phyloP scores from a whole-genome alignment of 37 sponge, comb jelly and placozoan genomes.

The Hexactinellida sp. region DNA sequence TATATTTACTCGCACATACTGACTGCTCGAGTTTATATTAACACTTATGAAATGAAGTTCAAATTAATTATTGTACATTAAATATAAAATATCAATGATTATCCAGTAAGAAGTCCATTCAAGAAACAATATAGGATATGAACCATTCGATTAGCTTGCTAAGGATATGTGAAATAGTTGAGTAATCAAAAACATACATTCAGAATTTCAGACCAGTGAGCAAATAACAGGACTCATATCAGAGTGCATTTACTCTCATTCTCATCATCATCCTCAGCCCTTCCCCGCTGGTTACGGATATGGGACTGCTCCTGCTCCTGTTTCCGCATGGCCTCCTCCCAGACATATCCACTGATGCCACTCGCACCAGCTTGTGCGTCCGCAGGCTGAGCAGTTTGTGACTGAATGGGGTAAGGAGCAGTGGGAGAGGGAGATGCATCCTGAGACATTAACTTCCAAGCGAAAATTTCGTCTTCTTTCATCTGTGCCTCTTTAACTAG shows the following conservation, averaged over 20 bases:
- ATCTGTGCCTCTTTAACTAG: slow-evolving; percentile 11
- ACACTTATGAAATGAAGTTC: too few relatives aligned
- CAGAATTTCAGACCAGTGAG: too few relatives aligned
- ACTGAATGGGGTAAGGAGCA: background rate
- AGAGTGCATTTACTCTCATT: background rate
- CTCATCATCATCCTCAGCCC: background rate
- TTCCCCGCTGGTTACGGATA: background rate
- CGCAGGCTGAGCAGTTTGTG: background rate
- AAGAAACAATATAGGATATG: too few relatives aligned
- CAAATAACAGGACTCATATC: background rate
- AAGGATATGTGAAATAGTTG: too few relatives aligned
- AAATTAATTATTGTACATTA: too few relatives aligned
- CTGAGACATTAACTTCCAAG: background rate
- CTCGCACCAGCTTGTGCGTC: background rate
- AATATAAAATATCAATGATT: too few relatives aligned
- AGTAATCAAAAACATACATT: too few relatives aligned
- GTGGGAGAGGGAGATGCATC: background rate
- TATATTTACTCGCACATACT: too few relatives aligned
- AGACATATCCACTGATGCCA: background rate
- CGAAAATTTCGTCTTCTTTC: background rate
- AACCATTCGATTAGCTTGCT: too few relatives aligned
- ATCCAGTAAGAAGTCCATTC: too few relatives aligned
- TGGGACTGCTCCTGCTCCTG: background rate
- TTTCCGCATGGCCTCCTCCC: background rate
- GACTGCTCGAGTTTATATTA: too few relatives aligned